Conservation (phyloP, 2,888 invertebrate genomes). For the Rhagonycha lutea region DNA sequence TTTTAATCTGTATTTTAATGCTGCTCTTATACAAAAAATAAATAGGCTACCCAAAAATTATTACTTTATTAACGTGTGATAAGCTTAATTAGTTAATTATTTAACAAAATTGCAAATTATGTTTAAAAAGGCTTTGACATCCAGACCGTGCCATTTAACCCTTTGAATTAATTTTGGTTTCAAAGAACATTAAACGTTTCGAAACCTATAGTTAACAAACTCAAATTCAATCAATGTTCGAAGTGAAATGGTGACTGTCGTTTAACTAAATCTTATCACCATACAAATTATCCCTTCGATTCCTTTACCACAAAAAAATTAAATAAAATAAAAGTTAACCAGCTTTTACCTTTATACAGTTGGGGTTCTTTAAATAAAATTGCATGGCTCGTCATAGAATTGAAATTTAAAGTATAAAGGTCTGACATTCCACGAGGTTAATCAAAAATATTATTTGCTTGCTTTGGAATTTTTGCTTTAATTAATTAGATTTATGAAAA, state of each 20-base stretch:
- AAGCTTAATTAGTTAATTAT: not conserved
- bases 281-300: not conserved
- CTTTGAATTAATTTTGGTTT: not conserved
- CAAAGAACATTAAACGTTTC: not conserved
- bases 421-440: too few species aligned
- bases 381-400: not conserved
- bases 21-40: too few species aligned
- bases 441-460: too few species aligned
- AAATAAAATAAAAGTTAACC: not conserved
- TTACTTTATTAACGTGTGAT: not conserved
- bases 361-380: not conserved
- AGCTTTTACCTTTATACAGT: not conserved
- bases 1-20: too few species aligned
- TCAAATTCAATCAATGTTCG: constrained; percentile 2
- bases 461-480: too few species aligned
- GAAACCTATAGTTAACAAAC: not conserved
- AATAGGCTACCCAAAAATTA: not conserved
- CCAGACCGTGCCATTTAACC: not conserved
- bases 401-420: too few species aligned
- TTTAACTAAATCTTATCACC: not conserved
- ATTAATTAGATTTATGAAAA: too few species aligned
- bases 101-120: not conserved
- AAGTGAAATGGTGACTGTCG: not conserved
- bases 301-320: not conserved
- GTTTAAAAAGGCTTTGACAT: not conserved